phyloP scores from a whole-genome alignment of 2,113 vertebrate genomes.

The Gopherus evgoodei region DNA sequence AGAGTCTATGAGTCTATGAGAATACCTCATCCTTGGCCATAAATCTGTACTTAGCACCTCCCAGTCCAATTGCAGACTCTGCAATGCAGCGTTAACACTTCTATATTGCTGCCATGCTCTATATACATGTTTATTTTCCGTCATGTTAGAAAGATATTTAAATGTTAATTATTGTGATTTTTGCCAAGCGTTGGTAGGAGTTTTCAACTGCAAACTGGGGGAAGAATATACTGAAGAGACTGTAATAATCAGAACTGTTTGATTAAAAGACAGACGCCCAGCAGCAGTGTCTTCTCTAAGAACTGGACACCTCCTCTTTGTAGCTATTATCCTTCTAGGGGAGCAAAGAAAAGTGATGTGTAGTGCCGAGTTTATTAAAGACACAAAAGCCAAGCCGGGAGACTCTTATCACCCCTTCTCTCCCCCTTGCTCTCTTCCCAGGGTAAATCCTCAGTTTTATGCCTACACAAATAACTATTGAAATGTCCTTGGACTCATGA shows the following conservation, averaged over 20 bases:
- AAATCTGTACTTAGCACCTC: rapidly evolving
- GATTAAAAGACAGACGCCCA: rapidly evolving
- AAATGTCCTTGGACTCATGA: background rate
- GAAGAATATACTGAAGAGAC: background rate
- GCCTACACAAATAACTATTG: background rate
- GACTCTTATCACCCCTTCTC: background rate
- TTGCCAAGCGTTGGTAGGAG: background rate
- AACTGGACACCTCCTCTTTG: no score
- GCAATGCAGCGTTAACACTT: rapidly evolving
- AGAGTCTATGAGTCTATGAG: no score
- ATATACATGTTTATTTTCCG: no score
- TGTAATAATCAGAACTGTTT: background rate
- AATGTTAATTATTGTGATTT: background rate
- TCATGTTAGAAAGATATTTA: rapidly evolving
- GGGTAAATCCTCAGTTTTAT: rapidly evolving
- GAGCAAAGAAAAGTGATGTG: background rate
- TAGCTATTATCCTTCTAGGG: background rate
- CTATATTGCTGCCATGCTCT: no score
- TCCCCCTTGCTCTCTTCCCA: background rate
- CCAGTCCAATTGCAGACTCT: rapidly evolving
- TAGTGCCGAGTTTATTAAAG: background rate
- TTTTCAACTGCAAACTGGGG: background rate
- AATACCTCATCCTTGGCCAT: rapidly evolving
- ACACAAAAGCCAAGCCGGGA: background rate
- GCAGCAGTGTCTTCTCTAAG: rapidly evolving